These are phyloP conservation scores for Dromaius novaehollandiae DNA, from an alignment of 2,113 vertebrate species.

Conservation along the genomic window DNA sequence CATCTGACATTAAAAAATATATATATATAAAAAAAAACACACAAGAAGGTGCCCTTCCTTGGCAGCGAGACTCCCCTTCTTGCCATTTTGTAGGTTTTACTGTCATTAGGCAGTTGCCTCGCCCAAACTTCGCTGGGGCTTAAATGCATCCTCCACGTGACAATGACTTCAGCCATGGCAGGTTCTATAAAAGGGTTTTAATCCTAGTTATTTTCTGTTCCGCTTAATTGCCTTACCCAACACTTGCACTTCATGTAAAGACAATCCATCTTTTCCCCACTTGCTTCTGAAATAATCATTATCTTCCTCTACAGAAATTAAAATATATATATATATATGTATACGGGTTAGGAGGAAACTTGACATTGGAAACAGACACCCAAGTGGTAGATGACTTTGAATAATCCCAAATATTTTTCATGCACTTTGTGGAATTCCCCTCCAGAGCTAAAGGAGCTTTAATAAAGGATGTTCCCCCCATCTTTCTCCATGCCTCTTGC, in stretches of 20 bases:
- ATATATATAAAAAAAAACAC: too few relatives aligned
- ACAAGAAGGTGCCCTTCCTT: not conserved
- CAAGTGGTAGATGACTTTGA: slow-evolving; percentile 18
- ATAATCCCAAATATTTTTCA: slow-evolving; percentile 36
- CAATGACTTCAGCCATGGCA: slow-evolving; percentile 35
- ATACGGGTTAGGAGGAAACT: slow-evolving; percentile 16
- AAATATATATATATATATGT: not conserved
- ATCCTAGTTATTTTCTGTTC: slow-evolving; percentile 69
- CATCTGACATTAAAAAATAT: not conserved
- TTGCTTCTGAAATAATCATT: slow-evolving; percentile 53
- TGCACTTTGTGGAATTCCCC: slow-evolving; percentile 10
- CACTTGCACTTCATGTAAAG: slow-evolving; percentile 35
- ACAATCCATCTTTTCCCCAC: slow-evolving; percentile 60
- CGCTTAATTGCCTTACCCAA: slow-evolving; percentile 63
- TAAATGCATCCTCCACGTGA: slow-evolving; percentile 20
- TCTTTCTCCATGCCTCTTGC: not conserved
- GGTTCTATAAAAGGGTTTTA: slow-evolving; percentile 65
- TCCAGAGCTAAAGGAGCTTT: slow-evolving; percentile 13
- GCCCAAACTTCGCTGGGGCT: slow-evolving; percentile 42
- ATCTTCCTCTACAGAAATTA: slow-evolving; percentile 31
- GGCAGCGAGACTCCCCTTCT: not conserved
- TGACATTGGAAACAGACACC: slow-evolving; percentile 49
- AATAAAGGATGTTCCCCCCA: not conserved
- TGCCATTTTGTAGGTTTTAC: not conserved
- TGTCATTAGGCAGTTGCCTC: not conserved